Evolutionary conservation across 2,888 invertebrate species (phyloP), one percentile per base, ranked within the genome.

Genomic region (Helicoverpa assulta): DNA sequence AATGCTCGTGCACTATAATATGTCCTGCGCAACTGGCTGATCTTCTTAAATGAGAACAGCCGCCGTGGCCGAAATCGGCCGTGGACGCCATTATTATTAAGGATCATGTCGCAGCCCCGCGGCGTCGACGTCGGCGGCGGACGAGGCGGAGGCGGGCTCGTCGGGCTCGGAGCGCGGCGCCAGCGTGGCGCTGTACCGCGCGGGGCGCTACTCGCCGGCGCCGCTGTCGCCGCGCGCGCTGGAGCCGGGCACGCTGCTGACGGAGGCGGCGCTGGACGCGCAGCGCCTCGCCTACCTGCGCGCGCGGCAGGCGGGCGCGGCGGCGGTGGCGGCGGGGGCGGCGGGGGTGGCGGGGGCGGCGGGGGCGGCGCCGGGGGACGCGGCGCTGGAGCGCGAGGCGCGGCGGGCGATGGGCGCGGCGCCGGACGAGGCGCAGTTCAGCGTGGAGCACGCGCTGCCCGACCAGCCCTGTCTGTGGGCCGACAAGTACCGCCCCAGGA

Each of bases 401-500:
- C 96, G 95, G 97, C 98, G 84, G 95, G 97, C 81, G 97, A 98
- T 93, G 99, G 99, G 0, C 96, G 98, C 98, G 97, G 97, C 97
- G 52, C 96, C 96, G 53, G 99, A 99, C 86, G 99, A 99, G 94
- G 98, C 98, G 0, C 97, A 97, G 88, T 99, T 99, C 95, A 98
- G 98, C 70, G 99, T 98, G 56, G 98, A 99, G 96, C 97, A 98
- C 70, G 96, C 97, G 37, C 92, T 99, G 78, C 98, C 98, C 84
- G 97, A 97, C 73, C 98, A 98, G 94, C 97, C 98, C 12, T 98
- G 98, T 87, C 94, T 99, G 37, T 99, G 99, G 99, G 99, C 99
- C 0, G 99, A 99, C 94, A 99, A 99, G 94, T 99, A 99, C 93
- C 96, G 99, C 14, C 99, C 99, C 0, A 95, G 99, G 57, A 99